Base-by-base conservation (phyloP, 1,140 invertebrate species). In the Lerema accius region DNA sequence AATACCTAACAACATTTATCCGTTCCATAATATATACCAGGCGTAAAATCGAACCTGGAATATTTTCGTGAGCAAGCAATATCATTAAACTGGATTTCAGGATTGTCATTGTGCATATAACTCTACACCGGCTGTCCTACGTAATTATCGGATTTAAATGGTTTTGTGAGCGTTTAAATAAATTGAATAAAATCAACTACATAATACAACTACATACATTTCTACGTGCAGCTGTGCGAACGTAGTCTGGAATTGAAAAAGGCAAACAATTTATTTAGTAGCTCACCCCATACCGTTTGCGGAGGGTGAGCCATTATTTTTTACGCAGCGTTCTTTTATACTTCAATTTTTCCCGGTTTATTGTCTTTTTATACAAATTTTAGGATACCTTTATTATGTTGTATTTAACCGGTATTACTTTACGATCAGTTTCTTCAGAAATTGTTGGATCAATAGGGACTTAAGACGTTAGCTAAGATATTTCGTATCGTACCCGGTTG, bases 311-410 rank as follows among this genome's bases (percentile, higher is more conserved):
- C 74, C 73, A 85, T 88, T 86, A 86, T 84, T 85, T 87, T 84
- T 88, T 84, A 88, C 75, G 77, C 61, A 40, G 59, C 73, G 65
- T 81, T 79, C 68, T 81, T 75, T 84, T 76, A 32, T 32, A 78
- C 83, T 78, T 86, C 77, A 76, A 82, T 84, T 82, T 78, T 80
- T 73, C 64, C 65, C 58, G 37, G 69, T 85, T 82, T 82, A 85
- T 80, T 80, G 79, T 80, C 66, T 53, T 73, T 82, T 84, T 76
- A 77, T 81, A 85, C 73, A 82, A 82, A 80, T 82, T 77, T 77
- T 65, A 73, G 65, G 51, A 58, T 65, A 67, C 63, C 50, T 72
- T 65, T 65, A 69, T 76, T 76, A 65, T 63, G 68, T 76, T 76
- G 59, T 65, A 67, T 69, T 77, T 71, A 78, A 76, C 58, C 49